Conservation (phyloP, 2,888 invertebrate species). For the Trachelus iudaicus region DNA sequence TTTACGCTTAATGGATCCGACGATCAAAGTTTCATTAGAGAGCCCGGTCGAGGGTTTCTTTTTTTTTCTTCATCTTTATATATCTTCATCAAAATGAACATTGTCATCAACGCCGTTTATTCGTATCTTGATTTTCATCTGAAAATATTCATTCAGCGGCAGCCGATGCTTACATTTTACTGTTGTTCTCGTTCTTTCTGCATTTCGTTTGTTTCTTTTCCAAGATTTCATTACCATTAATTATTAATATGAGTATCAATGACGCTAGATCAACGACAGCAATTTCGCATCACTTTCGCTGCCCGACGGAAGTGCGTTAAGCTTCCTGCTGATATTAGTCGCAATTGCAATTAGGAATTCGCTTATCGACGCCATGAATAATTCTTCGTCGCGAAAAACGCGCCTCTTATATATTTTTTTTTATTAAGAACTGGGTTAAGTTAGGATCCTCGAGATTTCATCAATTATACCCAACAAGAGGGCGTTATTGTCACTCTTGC, state of each 20-base stretch:
- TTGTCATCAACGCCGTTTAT: not conserved
- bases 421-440: conserved; percentile 28
- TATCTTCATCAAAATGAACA: not conserved
- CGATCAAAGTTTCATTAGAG: not conserved
- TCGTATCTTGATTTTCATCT: not conserved
- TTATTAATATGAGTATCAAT: not conserved
- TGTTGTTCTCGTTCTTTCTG: not conserved
- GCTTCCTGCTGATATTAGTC: not conserved
- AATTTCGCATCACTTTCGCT: not conserved
- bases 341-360: not conserved
- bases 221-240: not conserved
- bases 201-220: not conserved
- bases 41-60: not conserved
- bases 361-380: not conserved
- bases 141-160: not conserved
- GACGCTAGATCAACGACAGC: not conserved
- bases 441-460: conserved; percentile 54
- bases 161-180: not conserved
- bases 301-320: not conserved
- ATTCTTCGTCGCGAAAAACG: not conserved
- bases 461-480: conserved; percentile 56
- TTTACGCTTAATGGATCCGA: not conserved
- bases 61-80: not conserved
- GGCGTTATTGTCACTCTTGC: conserved; percentile 62
- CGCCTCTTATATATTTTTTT: not conserved